Percentiles rank a stretch among this genome's conserved stretches.
These are phyloP conservation scores for Maconellicoccus hirsutus DNA, from an alignment of 1,140 invertebrate species.

Conservation along the genomic window DNA sequence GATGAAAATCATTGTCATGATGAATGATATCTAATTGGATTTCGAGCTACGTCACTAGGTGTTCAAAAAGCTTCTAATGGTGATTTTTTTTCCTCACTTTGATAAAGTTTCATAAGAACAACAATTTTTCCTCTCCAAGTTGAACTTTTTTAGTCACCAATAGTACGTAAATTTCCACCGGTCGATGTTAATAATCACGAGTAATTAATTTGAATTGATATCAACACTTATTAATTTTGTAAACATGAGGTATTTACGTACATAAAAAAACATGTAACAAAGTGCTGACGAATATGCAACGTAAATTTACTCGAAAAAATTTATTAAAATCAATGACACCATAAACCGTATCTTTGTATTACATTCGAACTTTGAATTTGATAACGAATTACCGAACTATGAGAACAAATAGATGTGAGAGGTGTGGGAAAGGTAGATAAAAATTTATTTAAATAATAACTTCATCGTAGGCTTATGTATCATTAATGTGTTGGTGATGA, in stretches of 20 bases:
- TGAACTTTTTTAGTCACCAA: too few species aligned
- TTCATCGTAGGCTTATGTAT: not conserved
- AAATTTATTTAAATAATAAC: not conserved
- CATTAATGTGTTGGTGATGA: not conserved
- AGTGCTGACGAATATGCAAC: not conserved
- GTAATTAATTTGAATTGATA: too few species aligned
- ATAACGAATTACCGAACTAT: not conserved
- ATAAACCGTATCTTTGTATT: not conserved
- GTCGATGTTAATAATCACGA: too few species aligned
- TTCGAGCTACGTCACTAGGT: not conserved
- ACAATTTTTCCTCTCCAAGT: too few species aligned
- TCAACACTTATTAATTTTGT: too few species aligned
- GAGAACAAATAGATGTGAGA: not conserved
- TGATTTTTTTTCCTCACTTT: too few species aligned
- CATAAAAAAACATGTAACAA: not conserved
- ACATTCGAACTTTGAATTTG: not conserved
- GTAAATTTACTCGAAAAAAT: not conserved
- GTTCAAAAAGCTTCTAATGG: not conserved
- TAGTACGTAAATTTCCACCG: too few species aligned
- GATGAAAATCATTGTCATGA: not conserved
- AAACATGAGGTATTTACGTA: too few species aligned
- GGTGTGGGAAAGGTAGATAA: not conserved
- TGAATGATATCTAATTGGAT: not conserved
- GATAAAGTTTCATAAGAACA: too few species aligned
- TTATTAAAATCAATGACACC: not conserved